phyloP scores from a whole-genome alignment of 1,140 invertebrate genomes.

The Carposina sasakii region DNA sequence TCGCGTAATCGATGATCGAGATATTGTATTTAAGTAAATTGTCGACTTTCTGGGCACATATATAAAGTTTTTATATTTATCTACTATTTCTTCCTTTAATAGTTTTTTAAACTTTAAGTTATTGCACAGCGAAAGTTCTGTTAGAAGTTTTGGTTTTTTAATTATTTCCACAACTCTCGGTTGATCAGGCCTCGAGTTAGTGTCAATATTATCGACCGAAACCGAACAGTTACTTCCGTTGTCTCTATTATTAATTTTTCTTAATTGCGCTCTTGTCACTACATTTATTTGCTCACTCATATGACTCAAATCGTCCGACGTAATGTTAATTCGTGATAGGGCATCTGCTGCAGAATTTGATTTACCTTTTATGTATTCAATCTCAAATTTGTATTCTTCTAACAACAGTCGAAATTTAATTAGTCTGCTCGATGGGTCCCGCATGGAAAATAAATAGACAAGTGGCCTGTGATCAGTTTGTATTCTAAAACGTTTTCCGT shows the following conservation, averaged over 20 bases:
- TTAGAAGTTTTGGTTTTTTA: neutral
- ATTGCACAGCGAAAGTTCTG: neutral
- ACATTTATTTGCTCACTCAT: slow-evolving; percentile 21
- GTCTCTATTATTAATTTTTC: neutral
- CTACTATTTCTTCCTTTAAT: neutral
- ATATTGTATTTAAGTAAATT: neutral
- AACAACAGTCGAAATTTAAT: slow-evolving; percentile 24
- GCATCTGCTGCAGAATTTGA: slow-evolving; percentile 25
- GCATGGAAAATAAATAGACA: slow-evolving; percentile 25
- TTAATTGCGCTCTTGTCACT: slow-evolving; percentile 17
- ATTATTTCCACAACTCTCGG: slow-evolving; percentile 1
- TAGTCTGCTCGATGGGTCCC: slow-evolving; percentile 20
- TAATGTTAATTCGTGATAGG: slow-evolving; percentile 8
- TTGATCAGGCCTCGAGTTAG: neutral
- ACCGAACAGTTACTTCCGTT: too few species aligned
- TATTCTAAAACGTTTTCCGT: slow-evolving; percentile 46
- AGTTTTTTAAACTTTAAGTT: neutral
- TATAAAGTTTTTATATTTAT: neutral
- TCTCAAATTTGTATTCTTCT: slow-evolving; percentile 51
- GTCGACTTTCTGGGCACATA: neutral
- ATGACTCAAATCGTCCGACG: slow-evolving; percentile 13
- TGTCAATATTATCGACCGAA: neutral
- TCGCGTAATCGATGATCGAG: too few species aligned
- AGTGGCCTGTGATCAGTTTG: slow-evolving; percentile 59
- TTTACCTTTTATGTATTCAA: slow-evolving; percentile 40